Evolutionary conservation across 2,113 vertebrate genomes (phyloP).

Genomic region (Puma concolor): DNA sequence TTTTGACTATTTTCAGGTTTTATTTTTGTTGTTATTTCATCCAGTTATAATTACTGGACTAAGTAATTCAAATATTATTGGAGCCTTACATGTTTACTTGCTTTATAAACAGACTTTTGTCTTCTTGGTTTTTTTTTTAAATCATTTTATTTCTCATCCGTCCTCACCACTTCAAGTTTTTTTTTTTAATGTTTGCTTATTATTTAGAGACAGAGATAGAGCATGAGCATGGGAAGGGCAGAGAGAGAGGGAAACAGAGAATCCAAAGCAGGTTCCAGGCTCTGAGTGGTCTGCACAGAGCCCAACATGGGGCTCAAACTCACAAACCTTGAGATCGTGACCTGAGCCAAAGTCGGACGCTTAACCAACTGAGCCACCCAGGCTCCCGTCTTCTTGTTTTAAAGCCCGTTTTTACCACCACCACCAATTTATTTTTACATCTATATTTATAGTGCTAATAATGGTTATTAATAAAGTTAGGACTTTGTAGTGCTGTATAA

Average conservation of each 20-base stretch:
- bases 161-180: too few relatives aligned
- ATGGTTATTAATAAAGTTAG: slow-evolving; percentile 21
- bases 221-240: too few relatives aligned
- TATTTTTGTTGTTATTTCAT: neutral
- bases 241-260: too few relatives aligned
- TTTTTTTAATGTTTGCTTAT: too few relatives aligned
- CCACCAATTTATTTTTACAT: neutral
- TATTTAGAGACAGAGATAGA: too few relatives aligned
- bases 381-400: neutral
- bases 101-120: neutral
- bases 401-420: neutral
- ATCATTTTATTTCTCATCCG: too few relatives aligned
- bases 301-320: too few relatives aligned
- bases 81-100: neutral
- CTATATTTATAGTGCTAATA: neutral
- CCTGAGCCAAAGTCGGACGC: too few relatives aligned
- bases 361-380: too few relatives aligned
- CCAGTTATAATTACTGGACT: neutral
- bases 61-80: neutral
- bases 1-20: neutral
- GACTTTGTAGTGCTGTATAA: neutral
- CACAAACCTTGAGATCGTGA: too few relatives aligned
- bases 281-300: too few relatives aligned
- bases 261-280: too few relatives aligned
- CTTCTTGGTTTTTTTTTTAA: neutral